Conservation (phyloP, 2,888 invertebrate species). For the Anoplius nigerrimus region DNA sequence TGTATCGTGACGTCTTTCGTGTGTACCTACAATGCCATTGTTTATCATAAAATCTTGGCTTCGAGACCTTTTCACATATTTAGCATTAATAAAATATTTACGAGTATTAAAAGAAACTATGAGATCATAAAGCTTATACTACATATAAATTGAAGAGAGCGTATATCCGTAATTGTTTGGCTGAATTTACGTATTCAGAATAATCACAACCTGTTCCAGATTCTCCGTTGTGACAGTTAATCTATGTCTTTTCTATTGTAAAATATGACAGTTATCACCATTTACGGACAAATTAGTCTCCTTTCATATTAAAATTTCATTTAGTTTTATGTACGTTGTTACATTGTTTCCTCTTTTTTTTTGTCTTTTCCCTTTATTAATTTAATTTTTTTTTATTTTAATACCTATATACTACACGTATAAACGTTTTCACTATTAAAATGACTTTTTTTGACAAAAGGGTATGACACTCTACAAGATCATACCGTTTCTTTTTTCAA, state of each 20-base stretch:
- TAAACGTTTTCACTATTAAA: constrained; percentile 26
- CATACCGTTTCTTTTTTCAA: constrained; percentile 18
- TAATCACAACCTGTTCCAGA: not conserved
- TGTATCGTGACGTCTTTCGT: not conserved
- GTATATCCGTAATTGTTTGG: constrained; percentile 1
- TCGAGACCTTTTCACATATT: constrained; percentile 35
- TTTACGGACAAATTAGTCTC: constrained; percentile 1
- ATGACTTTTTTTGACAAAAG: constrained; percentile 16
- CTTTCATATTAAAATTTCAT: constrained; percentile 31
- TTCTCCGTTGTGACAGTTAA: too few relatives aligned
- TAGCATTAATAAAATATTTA: constrained; percentile 51
- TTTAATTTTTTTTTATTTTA: constrained; percentile 13
- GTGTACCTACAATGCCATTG: constrained; percentile 8
- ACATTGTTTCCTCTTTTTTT: constrained; percentile 4
- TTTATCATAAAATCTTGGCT: constrained; percentile 8
- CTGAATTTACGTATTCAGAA: constrained; percentile 5
- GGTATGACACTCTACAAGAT: constrained; percentile 26
- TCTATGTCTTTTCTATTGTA: constrained; percentile 30
- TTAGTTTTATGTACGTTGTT: constrained; percentile 3
- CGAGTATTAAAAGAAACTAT: constrained; percentile 56
- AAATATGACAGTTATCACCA: constrained; percentile 26
- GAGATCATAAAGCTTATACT: constrained; percentile 50
- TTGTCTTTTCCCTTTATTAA: too few relatives aligned
- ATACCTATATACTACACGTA: constrained; percentile 33
- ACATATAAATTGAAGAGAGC: constrained; percentile 29